Percentiles rank a stretch among this genome's conserved stretches.
Evolutionary conservation across 2,797 vertebrate species (phyloP).

Genomic region (Clarias fuscus): DNA sequence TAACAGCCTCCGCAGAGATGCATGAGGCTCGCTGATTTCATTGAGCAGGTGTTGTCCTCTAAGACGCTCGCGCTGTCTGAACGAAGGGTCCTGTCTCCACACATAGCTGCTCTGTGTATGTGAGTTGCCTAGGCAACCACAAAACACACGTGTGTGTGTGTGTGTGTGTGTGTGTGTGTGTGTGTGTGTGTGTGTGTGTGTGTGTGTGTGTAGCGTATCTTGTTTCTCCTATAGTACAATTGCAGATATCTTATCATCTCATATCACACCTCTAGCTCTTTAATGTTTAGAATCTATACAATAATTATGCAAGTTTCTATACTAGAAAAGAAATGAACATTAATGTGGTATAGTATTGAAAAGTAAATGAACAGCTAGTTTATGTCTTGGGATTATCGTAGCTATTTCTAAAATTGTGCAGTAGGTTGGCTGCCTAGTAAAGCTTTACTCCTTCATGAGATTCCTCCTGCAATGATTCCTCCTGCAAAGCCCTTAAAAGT

Average conservation of each 20-base stretch:
- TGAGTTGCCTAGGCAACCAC: slow-evolving; percentile 54
- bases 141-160: not conserved
- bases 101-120: slow-evolving; percentile 44
- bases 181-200: too few relatives aligned
- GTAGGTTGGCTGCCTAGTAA: not conserved
- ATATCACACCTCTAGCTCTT: not conserved
- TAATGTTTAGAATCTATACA: not conserved
- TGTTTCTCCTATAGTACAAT: not conserved
- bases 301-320: too few relatives aligned
- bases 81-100: slow-evolving; percentile 9
- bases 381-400: not conserved
- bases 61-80: slow-evolving; percentile 16
- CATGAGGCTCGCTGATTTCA: slow-evolving; percentile 14
- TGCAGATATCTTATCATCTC: not conserved
- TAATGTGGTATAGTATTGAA: not conserved
- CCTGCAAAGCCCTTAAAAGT: not conserved
- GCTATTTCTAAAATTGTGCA: not conserved
- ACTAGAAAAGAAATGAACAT: too few relatives aligned
- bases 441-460: not conserved
- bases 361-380: not conserved
- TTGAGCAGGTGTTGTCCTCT: slow-evolving; percentile 18
- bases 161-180: too few relatives aligned
- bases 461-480: not conserved
- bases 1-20: slow-evolving; percentile 29
- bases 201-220: not conserved